These are phyloP conservation scores for Leucosticte australis DNA, from an alignment of 2,113 vertebrate genomes.

Conservation along the genomic window DNA sequence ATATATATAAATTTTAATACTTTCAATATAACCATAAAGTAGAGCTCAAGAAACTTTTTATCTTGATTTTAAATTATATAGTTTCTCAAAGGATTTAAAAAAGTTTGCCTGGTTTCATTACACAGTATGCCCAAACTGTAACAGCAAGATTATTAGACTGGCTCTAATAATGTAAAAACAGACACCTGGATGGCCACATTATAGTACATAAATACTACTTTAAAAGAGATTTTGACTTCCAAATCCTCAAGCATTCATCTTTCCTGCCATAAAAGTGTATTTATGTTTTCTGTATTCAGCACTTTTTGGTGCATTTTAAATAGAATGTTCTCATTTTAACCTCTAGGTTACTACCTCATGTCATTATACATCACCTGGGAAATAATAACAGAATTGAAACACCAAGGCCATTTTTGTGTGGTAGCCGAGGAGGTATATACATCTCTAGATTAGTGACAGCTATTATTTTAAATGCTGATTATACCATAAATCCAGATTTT, in stretches of 20 bases:
- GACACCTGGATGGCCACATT: not conserved
- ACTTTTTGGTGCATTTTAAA: slow-evolving; percentile 2
- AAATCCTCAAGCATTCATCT: not conserved
- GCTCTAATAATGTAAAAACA: not conserved
- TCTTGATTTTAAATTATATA: not conserved
- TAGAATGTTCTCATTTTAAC: not conserved
- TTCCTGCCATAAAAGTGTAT: not conserved
- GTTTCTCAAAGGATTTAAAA: not conserved
- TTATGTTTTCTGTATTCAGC: not conserved
- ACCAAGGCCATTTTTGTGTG: not conserved
- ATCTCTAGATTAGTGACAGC: not conserved
- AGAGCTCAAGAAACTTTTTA: not conserved
- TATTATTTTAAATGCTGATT: not conserved
- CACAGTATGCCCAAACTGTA: not conserved
- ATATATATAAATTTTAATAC: not conserved
- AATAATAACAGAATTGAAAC: not conserved
- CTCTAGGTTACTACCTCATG: not conserved
- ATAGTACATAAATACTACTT: not conserved
- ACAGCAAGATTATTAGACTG: not conserved
- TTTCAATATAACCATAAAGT: not conserved
- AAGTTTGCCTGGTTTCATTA: not conserved
- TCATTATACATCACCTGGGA: not conserved
- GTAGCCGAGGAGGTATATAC: not conserved
- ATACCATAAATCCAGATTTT: not conserved
- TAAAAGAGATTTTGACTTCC: not conserved